Evolutionary conservation across 2,797 vertebrate genomes (phyloP).

Genomic region (Harpagifer antarcticus): DNA sequence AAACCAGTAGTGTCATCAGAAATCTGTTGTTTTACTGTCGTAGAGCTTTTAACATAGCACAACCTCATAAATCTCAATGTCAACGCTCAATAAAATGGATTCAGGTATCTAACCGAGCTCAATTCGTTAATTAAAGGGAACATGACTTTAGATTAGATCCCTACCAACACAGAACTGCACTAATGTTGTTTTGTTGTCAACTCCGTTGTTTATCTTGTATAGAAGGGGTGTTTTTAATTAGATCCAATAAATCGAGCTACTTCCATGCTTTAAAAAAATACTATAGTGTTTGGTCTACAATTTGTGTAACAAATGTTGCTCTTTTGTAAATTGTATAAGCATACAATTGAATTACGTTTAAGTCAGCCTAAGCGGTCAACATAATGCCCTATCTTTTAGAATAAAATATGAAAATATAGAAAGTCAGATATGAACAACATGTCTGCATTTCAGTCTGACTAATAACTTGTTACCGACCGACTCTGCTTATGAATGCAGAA

Average conservation of each 20-base stretch:
- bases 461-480: too few species aligned
- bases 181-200: conserved; percentile 21
- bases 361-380: neutral
- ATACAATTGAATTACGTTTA: conserved; percentile 9
- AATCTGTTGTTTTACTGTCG: conserved; percentile 59
- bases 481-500: too few species aligned
- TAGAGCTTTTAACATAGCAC: conserved; percentile 47
- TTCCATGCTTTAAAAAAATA: neutral
- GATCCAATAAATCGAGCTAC: neutral
- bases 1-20: conserved; percentile 59
- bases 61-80: conserved; percentile 63
- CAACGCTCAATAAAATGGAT: conserved; percentile 50
- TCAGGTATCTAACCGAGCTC: conserved; percentile 39
- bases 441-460: too few species aligned
- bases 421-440: too few species aligned
- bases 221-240: conserved; percentile 19
- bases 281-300: neutral
- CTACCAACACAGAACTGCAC: neutral
- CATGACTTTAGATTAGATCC: conserved; percentile 42
- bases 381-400: neutral
- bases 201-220: conserved; percentile 32
- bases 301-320: conserved; percentile 1
- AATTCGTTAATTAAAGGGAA: conserved; percentile 43
- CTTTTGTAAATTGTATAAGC: neutral
- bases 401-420: neutral